Base-by-base conservation (phyloP, 2,888 invertebrate genomes). In the Zaprionus lineosus region DNA sequence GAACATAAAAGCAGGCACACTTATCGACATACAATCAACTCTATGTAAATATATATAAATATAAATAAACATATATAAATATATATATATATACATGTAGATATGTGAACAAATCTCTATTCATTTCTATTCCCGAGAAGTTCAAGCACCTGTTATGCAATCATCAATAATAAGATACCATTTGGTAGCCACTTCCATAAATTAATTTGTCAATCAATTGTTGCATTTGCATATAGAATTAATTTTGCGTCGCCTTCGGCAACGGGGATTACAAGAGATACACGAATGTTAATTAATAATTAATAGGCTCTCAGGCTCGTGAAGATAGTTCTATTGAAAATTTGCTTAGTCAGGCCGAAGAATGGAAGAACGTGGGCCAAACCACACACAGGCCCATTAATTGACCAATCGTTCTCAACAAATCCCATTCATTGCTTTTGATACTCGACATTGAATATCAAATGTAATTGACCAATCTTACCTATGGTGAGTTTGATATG, bases 121-220 rank as follows among this genome's bases (percentile, higher is more conserved):
- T 29, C 12, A 7, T 46, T 18, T 18, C 14, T 37, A 34, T 9
- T 16, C 1, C 18, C 2, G 11, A n/a, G 2, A 66, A 15, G 69
- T 72, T 69, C 69, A 70, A 62, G 19, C 72, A 70, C 67, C 69
- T 65, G 29, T 18, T 56, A 41, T 37, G 40, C 33, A 61, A 46
- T 41, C 40, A 4, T 11, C 43, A 1, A 18, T 31, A 52, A 44
- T 43, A 11, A 48, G 11, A 26, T 29, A 46, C 40, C 21, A 44
- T 44, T 47, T 16, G 11, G 24, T 16, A 43, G 12, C 15, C 24
- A 59, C 37, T 56, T 48, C 37, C 11, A 56, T 24, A 11, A 21
- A 26, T 26, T 36, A 55, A 65, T 52, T 48, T 50, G 52, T 53
- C 40, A 48, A 9, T 26, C 5, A 29, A 44, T 51, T 51, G 11